phyloP scores from a whole-genome alignment of 1,140 invertebrate species.

The Neotoxoptera formosana region DNA sequence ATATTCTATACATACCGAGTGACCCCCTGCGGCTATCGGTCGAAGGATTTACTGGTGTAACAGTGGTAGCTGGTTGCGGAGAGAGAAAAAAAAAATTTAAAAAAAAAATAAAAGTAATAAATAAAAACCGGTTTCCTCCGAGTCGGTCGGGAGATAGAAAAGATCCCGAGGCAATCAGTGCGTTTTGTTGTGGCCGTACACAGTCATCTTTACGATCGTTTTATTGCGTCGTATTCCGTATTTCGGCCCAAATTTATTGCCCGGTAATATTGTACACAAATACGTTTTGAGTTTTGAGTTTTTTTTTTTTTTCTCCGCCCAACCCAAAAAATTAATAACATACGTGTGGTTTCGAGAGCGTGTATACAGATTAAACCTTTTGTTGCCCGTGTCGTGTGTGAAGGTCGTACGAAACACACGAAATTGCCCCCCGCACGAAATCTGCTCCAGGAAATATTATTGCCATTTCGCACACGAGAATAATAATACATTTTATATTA shows the following conservation, averaged over 20 bases:
- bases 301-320: slow-evolving; percentile 27
- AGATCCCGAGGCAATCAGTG: slow-evolving; percentile 15
- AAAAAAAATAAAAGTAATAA: slow-evolving; percentile 34
- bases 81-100: slow-evolving; percentile 41
- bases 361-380: neutral
- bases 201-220: slow-evolving; percentile 48
- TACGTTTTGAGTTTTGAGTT: too few species aligned
- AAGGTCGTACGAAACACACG: neutral
- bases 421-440: neutral
- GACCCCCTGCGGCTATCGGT: slow-evolving; percentile 44
- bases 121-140: slow-evolving; percentile 51
- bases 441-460: neutral
- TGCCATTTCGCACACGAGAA: neutral
- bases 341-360: neutral
- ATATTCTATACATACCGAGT: neutral
- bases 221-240: slow-evolving; percentile 53
- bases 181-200: slow-evolving; percentile 31
- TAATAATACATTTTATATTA: too few species aligned
- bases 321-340: slow-evolving; percentile 23
- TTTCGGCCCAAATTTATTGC: slow-evolving; percentile 45
- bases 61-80: slow-evolving; percentile 40
- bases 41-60: slow-evolving; percentile 52
- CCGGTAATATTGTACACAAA: neutral
- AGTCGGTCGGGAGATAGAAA: slow-evolving; percentile 42
- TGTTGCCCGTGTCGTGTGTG: neutral